These are phyloP conservation scores for Agriopis marginaria DNA, from an alignment of 2,888 invertebrate species.

Conservation along the genomic window DNA sequence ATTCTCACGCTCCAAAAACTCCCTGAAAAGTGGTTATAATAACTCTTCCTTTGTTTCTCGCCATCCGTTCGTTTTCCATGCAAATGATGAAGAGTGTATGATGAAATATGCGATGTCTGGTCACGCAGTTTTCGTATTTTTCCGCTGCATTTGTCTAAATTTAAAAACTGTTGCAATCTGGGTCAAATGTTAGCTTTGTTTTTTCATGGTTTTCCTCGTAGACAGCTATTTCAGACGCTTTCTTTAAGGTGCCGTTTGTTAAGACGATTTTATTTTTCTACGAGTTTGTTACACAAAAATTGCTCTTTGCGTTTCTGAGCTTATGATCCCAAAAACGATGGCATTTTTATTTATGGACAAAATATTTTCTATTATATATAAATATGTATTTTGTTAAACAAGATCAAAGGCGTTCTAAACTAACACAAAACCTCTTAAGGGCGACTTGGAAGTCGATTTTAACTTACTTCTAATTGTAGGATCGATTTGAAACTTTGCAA, in stretches of 20 bases:
- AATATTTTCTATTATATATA: too few species aligned
- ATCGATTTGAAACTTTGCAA: too few species aligned
- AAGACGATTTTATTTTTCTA: background rate
- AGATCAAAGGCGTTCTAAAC: too few species aligned
- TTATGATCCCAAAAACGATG: background rate
- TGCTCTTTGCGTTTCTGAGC: background rate
- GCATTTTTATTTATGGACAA: background rate
- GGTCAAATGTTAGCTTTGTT: slow-evolving; percentile 35
- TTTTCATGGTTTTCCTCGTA: slow-evolving; percentile 18
- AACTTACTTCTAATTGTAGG: too few species aligned
- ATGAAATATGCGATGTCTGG: slow-evolving; percentile 22
- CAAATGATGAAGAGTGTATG: slow-evolving; percentile 6
- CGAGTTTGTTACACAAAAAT: background rate
- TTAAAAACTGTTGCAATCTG: slow-evolving; percentile 38
- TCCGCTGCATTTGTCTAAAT: slow-evolving; percentile 47
- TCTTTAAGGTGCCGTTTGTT: slow-evolving; percentile 11
- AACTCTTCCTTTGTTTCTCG: slow-evolving; percentile 20
- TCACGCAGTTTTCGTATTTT: slow-evolving; percentile 28
- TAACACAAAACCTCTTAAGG: too few species aligned
- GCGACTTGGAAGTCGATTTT: too few species aligned
- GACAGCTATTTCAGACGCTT: slow-evolving; percentile 20
- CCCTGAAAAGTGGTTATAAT: slow-evolving; percentile 23
- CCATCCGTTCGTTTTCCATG: slow-evolving; percentile 7
- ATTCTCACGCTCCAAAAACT: slow-evolving; percentile 16
- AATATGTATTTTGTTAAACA: too few species aligned